A percentile compares a stretch with the other conserved stretches of the same genome.
These are phyloP conservation scores for Tychaedon coryphoeus DNA, from an alignment of 2,113 vertebrate species.

Conservation along the genomic window DNA sequence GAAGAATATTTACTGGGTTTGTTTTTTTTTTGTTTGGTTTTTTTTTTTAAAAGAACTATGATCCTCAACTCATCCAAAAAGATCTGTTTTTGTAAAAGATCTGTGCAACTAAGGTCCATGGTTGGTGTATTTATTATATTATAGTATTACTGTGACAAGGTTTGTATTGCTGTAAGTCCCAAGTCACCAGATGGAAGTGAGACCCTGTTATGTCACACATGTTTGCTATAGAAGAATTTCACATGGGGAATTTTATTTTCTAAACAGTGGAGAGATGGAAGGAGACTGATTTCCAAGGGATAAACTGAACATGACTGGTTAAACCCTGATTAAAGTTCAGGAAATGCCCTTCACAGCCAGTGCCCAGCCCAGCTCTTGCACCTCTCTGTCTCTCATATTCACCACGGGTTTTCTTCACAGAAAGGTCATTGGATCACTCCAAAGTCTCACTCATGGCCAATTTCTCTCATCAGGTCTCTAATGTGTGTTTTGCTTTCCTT, in stretches of 20 bases:
- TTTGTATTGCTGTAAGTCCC: neutral
- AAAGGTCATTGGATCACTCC: neutral
- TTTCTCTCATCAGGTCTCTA: slow-evolving; percentile 26
- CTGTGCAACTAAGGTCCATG: neutral
- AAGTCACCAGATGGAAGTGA: neutral
- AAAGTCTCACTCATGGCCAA: neutral
- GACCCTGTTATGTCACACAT: neutral
- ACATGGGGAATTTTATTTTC: neutral
- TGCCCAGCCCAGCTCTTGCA: neutral
- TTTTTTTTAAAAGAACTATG: neutral
- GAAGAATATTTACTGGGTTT: neutral
- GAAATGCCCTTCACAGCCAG: neutral
- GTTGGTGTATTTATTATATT: neutral
- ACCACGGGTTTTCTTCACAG: neutral
- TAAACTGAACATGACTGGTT: neutral
- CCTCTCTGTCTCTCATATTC: neutral
- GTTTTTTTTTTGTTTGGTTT: neutral
- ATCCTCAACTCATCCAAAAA: neutral
- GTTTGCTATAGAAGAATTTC: neutral
- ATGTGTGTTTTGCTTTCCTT: slow-evolving; percentile 29
- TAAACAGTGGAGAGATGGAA: neutral
- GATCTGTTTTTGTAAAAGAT: neutral
- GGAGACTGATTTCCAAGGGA: neutral
- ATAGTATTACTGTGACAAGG: neutral
- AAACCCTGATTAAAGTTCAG: neutral